These are phyloP conservation scores for Potamarius usumacintae DNA, from an alignment of 2,113 vertebrate genomes.

Conservation along the genomic window DNA sequence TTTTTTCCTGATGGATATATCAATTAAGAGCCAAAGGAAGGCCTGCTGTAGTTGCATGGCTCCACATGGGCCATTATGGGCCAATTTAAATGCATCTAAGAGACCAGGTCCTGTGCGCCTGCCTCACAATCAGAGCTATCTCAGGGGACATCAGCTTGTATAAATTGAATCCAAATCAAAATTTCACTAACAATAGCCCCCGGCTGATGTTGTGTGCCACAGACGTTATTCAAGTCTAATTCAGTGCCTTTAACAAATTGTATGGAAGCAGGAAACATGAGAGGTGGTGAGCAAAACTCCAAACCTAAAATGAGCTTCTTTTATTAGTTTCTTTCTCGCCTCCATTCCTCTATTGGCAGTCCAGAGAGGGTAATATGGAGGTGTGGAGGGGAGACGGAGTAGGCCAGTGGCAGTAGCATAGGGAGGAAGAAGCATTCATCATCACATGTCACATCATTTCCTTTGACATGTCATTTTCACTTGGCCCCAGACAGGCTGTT, in stretches of 20 bases:
- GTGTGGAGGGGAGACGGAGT: conserved; percentile 60
- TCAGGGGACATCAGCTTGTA: conserved; percentile 54
- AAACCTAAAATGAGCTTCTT: conserved; percentile 60
- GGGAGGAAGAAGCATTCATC: conserved; percentile 69
- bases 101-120: conserved; percentile 21
- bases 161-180: conserved; percentile 65
- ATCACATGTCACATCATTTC: conserved; percentile 64
- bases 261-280: conserved; percentile 33
- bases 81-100: conserved; percentile 59
- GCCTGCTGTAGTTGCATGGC: conserved; percentile 27
- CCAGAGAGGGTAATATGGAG: conserved; percentile 60
- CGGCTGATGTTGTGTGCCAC: conserved; percentile 40
- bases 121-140: conserved; percentile 51
- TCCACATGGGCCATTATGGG: conserved; percentile 38
- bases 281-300: conserved; percentile 60
- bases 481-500: conserved; percentile 54
- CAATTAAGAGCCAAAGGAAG: conserved; percentile 23
- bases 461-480: conserved; percentile 69
- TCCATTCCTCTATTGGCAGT: conserved; percentile 52
- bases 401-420: conserved; percentile 59
- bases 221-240: conserved; percentile 62
- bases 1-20: conserved; percentile 42
- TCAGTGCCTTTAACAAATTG: conserved; percentile 54
- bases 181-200: conserved; percentile 62
- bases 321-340: conserved; percentile 58